phyloP scores from a whole-genome alignment of 2,888 invertebrate genomes.

The Thymelicus sylvestris region DNA sequence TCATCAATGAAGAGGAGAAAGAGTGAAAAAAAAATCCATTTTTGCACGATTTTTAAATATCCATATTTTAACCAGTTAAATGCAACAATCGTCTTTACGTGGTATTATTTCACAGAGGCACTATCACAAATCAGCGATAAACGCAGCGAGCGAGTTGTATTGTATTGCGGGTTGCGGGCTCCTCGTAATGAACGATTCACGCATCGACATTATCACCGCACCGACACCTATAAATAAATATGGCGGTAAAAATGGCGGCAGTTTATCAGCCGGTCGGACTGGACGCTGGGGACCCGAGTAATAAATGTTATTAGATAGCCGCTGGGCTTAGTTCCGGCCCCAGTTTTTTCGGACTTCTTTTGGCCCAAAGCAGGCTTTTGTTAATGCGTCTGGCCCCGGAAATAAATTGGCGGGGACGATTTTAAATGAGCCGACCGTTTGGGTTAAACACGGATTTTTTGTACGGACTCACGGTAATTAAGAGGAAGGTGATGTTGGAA shows the following conservation, averaged over 20 bases:
- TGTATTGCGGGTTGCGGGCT: slow-evolving; percentile 43
- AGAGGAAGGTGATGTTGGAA: slow-evolving; percentile 17
- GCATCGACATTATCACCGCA: slow-evolving; percentile 74
- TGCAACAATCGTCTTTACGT: slow-evolving; percentile 14
- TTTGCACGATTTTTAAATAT: slow-evolving; percentile 1
- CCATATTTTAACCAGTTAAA: too few species aligned
- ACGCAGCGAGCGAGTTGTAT: slow-evolving; percentile 45
- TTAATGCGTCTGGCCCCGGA: slow-evolving; percentile 80
- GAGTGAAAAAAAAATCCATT: neutral
- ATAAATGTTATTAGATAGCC: slow-evolving; percentile 85
- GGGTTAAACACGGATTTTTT: slow-evolving; percentile 50
- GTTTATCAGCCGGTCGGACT: slow-evolving; percentile 83
- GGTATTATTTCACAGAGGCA: slow-evolving; percentile 39
- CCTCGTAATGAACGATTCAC: slow-evolving; percentile 66
- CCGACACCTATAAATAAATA: slow-evolving; percentile 83
- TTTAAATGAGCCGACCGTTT: slow-evolving; percentile 56
- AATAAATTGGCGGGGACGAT: slow-evolving; percentile 76
- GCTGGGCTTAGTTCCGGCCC: slow-evolving; percentile 78
- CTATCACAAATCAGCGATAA: slow-evolving; percentile 49
- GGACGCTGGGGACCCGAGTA: slow-evolving; percentile 82
- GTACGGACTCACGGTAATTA: slow-evolving; percentile 28
- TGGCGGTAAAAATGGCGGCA: slow-evolving; percentile 83
- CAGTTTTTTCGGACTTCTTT: slow-evolving; percentile 75
- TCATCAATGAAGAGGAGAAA: too few species aligned
- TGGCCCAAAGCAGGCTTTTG: slow-evolving; percentile 69